Evolutionary conservation across 2,113 vertebrate species (phyloP).

Genomic region (Saimiri boliviensis): DNA sequence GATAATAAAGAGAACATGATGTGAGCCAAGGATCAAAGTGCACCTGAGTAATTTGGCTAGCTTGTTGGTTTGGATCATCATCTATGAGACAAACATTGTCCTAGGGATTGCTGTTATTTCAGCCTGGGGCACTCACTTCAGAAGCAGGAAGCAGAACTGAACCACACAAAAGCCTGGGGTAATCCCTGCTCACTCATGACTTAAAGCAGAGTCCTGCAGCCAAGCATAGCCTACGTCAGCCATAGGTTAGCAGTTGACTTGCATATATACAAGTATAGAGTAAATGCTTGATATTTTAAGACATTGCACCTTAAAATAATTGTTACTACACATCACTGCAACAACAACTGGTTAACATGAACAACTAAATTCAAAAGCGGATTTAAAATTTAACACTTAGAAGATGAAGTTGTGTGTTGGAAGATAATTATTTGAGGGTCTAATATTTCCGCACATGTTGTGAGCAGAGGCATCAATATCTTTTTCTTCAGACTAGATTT

Average conservation of each 20-base stretch:
- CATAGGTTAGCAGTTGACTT: not conserved
- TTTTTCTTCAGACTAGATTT: not conserved
- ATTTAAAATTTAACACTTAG: not conserved
- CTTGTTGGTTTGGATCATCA: not conserved
- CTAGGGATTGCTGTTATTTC: not conserved
- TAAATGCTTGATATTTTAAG: not conserved
- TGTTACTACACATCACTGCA: not conserved
- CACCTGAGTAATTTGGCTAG: not conserved
- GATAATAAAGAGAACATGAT: not conserved
- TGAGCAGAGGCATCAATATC: not conserved
- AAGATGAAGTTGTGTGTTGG: not conserved
- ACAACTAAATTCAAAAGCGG: not conserved
- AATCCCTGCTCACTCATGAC: not conserved
- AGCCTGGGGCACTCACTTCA: not conserved
- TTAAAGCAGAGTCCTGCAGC: not conserved
- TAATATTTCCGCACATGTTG: not conserved
- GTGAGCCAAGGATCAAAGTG: not conserved
- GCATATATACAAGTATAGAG: not conserved
- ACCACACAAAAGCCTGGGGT: not conserved
- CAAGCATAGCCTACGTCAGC: not conserved
- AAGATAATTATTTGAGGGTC: not conserved
- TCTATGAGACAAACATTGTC: not conserved
- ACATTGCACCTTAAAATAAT: not conserved
- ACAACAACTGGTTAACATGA: not conserved
- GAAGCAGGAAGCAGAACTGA: not conserved